These are phyloP conservation scores for Pseudococcus jackbeardsleyi DNA, from an alignment of 2,888 invertebrate genomes.

Conservation along the genomic window DNA sequence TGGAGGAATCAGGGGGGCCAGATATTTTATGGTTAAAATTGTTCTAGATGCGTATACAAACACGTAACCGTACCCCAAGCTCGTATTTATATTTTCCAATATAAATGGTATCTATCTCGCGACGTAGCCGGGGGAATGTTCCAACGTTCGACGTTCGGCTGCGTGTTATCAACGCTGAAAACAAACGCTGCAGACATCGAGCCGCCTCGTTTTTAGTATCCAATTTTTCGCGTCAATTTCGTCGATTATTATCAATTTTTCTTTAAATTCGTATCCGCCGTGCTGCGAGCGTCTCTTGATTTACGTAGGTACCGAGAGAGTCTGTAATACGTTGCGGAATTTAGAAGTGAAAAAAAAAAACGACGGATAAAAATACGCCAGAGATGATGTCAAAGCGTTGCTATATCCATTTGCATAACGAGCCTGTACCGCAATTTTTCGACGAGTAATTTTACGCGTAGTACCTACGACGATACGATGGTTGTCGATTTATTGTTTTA, in stretches of 20 bases:
- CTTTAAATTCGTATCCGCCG: background rate
- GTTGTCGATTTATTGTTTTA: conserved; percentile 24
- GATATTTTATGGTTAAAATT: conserved; percentile 28
- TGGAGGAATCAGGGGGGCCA: background rate
- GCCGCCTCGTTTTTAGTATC: background rate
- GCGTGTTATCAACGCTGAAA: background rate
- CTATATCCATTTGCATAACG: conserved; percentile 36
- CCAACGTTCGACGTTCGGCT: background rate
- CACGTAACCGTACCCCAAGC: background rate
- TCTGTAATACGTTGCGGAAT: background rate
- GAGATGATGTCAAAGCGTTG: conserved; percentile 1
- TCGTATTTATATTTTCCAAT: background rate
- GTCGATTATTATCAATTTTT: conserved; percentile 41
- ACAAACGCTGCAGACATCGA: background rate
- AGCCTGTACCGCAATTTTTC: conserved; percentile 5
- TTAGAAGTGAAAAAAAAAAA: too few relatives aligned
- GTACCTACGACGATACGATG: background rate
- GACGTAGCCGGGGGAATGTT: background rate
- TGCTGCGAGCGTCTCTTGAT: background rate
- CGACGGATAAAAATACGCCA: background rate
- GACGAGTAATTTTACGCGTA: background rate
- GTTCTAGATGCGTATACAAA: background rate
- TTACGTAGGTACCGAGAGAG: background rate
- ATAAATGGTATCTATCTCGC: conserved; percentile 10
- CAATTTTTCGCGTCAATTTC: conserved; percentile 33